Evolutionary conservation across 2,797 vertebrate genomes (phyloP), one percentile per base, ranked within the genome.

Genomic region (Melanotaenia boesemani): DNA sequence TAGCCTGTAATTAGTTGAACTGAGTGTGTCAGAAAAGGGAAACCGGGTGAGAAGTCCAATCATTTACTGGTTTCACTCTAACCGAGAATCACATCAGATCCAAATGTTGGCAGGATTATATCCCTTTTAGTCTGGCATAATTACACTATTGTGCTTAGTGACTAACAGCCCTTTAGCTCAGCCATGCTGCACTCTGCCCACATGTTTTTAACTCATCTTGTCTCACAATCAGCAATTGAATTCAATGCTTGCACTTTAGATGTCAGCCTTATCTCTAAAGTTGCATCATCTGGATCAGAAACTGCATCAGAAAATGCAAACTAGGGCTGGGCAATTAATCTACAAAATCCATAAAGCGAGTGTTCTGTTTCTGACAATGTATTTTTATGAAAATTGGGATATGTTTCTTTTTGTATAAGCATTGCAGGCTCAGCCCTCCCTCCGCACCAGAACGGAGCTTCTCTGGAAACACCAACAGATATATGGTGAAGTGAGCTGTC

Each of bases 231-330:
- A 87, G 67, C 65, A 32, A 59, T 71, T 81, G 54, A 76, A 70
- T 94, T 91, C 91, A 89, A 90, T 91, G 91, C 90, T 94, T 93
- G 93, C 95, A 92, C 93, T 95, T 11, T 11, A 95, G 95, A 96
- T 96, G 94, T 78, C 76, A 92, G 90, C 88, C 92, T 94, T 93
- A 93, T 89, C 72, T 94, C 93, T 90, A 95, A 94, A 90, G 83
- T 91, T 90, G 89, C 90, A 86, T 80, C 89, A 88, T 89, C 93
- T 94, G 97, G 95, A 95, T 94, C 94, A 94, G 87, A 93, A 95
- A 92, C 87, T 55, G 86, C 93, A 90, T 96, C 92, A 95, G 92
- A 94, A 95, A 96, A 28, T 28, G 28, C 4, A 28, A 28, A 28
- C 28, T 28, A 28, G 28, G 28, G 28, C 28, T 28, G 28, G 28